Evolutionary conservation across 2,888 invertebrate species (phyloP).

Genomic region (Cylloceria caligata): DNA sequence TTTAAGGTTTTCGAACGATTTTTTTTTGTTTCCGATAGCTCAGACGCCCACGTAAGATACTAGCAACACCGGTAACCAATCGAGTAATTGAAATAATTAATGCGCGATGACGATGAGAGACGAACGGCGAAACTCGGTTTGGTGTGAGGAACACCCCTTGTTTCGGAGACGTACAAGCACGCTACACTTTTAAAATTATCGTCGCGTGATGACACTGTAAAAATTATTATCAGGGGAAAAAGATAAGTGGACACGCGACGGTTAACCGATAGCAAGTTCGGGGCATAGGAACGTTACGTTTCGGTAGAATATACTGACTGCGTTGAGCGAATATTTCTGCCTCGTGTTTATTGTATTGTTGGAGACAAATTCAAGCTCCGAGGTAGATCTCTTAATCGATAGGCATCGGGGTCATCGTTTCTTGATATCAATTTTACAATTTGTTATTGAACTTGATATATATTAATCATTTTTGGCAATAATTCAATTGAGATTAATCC

Average conservation of each 20-base stretch:
- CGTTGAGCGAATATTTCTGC: constrained; percentile 2
- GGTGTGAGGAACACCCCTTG: background rate
- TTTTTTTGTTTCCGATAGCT: background rate
- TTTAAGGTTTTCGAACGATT: constrained; percentile 10
- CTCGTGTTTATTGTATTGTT: background rate
- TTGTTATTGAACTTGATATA: background rate
- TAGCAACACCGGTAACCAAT: constrained; percentile 24
- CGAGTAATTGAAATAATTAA: constrained; percentile 33
- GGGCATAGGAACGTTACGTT: constrained; percentile 41
- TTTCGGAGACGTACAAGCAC: constrained; percentile 58
- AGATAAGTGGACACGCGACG: constrained; percentile 68
- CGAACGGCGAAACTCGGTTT: constrained; percentile 7
- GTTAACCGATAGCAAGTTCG: constrained; percentile 51
- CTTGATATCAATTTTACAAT: background rate
- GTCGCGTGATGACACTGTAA: constrained; percentile 73
- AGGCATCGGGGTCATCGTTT: background rate
- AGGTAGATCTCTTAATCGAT: constrained; percentile 7
- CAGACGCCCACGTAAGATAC: background rate
- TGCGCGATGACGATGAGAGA: constrained; percentile 18
- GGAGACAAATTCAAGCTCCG: constrained; percentile 11
- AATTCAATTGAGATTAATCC: background rate
- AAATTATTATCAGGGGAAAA: constrained; percentile 61
- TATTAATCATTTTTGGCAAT: background rate
- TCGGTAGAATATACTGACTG: constrained; percentile 14
- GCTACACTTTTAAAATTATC: constrained; percentile 71